Evolutionary conservation across 2,113 vertebrate genomes (phyloP), one percentile per base, ranked within the genome.

Genomic region (Solea senegalensis): DNA sequence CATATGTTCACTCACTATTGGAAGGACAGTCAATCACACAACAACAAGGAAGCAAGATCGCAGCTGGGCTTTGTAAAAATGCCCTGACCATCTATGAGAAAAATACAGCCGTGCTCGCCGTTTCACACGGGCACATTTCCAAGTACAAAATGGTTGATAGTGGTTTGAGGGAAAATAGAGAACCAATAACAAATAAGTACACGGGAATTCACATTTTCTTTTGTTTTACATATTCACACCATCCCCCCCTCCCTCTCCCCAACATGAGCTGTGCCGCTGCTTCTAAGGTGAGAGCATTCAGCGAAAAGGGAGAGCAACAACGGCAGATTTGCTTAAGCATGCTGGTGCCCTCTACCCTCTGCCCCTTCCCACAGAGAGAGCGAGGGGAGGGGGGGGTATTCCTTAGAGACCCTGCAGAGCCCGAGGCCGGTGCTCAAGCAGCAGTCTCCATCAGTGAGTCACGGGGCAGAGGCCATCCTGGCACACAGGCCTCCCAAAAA

Each of bases 361-460:
- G 90, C 90, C 91, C 92, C 91, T 89, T 91, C 86, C 81, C 90
- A 89, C 86, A 82, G 79, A 74, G 83, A 56, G 78, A 78, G 65
- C 83, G 75, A 80, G 61, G 59, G 77, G 60, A 41, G 48, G 76
- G 71, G 76, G 75, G 69, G 67, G 65, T 90, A 90, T 90, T 92
- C 92, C 91, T 84, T 63, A 69, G 90, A 92, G 92, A 85, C 86
- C 82, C 71, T 0, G 69, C 78, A 75, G 69, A 86, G 93, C 94
- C 93, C 52, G 89, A 91, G 90, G 92, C 90, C 82, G 69, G 65
- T 72, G 85, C 88, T 91, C 86, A 76, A 91, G 91, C 86, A 90
- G 88, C 84, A 93, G 91, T 88, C 90, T 93, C 91, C 82, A 88
- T 91, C 91, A 92, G 91, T 94, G 94, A 94, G 91, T 93, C 93